These are phyloP conservation scores for Axea sp. DNA, from an alignment of 2,888 invertebrate genomes.

Conservation along the genomic window DNA sequence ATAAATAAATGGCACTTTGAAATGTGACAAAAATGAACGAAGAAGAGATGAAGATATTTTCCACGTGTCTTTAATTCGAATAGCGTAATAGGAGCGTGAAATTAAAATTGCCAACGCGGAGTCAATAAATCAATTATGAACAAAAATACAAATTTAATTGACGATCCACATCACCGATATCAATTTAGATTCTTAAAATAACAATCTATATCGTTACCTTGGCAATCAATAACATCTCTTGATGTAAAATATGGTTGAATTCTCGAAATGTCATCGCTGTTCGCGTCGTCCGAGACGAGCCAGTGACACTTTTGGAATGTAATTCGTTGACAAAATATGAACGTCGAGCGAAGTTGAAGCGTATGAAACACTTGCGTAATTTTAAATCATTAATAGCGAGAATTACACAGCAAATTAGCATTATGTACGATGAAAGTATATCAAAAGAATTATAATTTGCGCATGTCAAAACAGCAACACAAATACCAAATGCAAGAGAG, in stretches of 20 bases:
- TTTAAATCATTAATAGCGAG: constrained; percentile 21
- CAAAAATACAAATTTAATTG: constrained; percentile 22
- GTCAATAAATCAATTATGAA: constrained; percentile 29
- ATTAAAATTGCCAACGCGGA: constrained; percentile 3
- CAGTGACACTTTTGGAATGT: constrained; percentile 36
- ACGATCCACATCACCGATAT: constrained; percentile 18
- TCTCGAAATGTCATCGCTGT: constrained; percentile 5
- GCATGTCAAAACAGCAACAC: constrained; percentile 8
- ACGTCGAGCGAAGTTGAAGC: not conserved
- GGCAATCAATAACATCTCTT: constrained; percentile 20
- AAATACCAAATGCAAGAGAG: constrained; percentile 1
- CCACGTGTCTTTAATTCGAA: constrained; percentile 1
- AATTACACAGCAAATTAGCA: constrained; percentile 9
- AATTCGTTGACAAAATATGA: constrained; percentile 20
- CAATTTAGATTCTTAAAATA: constrained; percentile 29
- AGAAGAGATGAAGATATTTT: constrained; percentile 7
- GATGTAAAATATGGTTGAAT: not conserved
- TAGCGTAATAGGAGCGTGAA: not conserved
- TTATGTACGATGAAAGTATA: constrained; percentile 33
- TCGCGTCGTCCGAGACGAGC: not conserved
- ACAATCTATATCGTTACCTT: constrained; percentile 21
- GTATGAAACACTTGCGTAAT: constrained; percentile 16
- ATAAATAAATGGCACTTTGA: not conserved
- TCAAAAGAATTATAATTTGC: constrained; percentile 9
- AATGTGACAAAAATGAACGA: no score